A percentile compares a stretch with the other conserved stretches of the same genome.
Conservation (phyloP, 2,888 invertebrate genomes). For the Norana najaformis region DNA sequence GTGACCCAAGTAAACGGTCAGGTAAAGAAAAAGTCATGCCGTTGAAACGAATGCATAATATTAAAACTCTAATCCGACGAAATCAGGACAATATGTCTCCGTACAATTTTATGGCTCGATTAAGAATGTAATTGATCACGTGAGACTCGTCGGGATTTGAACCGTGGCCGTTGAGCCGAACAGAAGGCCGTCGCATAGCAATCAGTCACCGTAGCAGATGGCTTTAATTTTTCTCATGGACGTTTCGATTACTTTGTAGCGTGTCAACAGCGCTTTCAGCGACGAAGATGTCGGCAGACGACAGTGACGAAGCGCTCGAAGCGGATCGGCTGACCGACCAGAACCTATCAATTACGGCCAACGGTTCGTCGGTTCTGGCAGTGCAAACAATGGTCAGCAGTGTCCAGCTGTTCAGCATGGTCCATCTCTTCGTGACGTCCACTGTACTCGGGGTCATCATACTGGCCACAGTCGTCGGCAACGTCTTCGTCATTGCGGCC, state of each 20-base stretch:
- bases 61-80: too few species aligned
- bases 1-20: too few species aligned
- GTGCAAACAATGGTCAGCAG: not conserved
- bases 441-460: slow-evolving; percentile 26
- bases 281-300: not conserved
- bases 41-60: too few species aligned
- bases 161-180: too few species aligned
- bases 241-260: not conserved
- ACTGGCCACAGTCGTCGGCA: slow-evolving; percentile 74
- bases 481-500: slow-evolving; percentile 96
- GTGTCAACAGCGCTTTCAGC: not conserved
- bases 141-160: too few species aligned
- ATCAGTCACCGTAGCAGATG: not conserved
- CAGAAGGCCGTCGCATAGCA: too few species aligned
- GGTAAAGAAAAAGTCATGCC: too few species aligned
- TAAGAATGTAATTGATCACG: too few species aligned
- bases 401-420: slow-evolving; percentile 1
- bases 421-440: not conserved
- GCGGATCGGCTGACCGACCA: not conserved
- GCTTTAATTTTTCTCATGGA: not conserved
- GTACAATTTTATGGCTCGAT: too few species aligned
- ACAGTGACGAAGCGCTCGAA: not conserved
- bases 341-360: not conserved
- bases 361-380: not conserved
- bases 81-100: too few species aligned